These are phyloP conservation scores for Syndactyla subalaris DNA, from an alignment of 2,797 vertebrate genomes.

Conservation along the genomic window DNA sequence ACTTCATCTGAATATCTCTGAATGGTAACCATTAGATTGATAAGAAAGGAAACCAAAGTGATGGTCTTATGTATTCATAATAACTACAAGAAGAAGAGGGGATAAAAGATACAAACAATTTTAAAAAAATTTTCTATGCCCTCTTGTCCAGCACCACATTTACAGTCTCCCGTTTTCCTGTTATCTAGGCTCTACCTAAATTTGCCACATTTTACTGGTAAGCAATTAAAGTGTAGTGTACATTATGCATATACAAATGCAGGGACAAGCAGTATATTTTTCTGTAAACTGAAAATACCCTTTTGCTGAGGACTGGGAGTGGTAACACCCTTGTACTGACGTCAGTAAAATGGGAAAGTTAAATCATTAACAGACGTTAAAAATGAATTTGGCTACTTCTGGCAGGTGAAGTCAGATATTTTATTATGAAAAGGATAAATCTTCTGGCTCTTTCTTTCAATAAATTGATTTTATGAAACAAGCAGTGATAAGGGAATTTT, in stretches of 20 bases:
- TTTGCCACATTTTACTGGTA: not conserved
- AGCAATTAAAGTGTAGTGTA: not conserved
- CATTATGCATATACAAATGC: not conserved
- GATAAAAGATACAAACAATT: not conserved
- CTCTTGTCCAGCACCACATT: not conserved
- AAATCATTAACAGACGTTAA: slow-evolving; percentile 66
- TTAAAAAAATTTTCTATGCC: not conserved
- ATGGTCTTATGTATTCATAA: not conserved
- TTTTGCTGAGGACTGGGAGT: slow-evolving; percentile 14
- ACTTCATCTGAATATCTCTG: not conserved
- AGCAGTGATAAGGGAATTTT: slow-evolving; percentile 55
- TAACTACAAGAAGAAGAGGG: not conserved
- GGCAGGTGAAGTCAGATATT: slow-evolving; percentile 61
- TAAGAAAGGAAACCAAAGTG: not conserved
- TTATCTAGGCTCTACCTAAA: not conserved
- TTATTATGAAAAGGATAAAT: slow-evolving; percentile 51
- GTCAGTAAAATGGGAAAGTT: slow-evolving; percentile 55
- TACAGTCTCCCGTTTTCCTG: not conserved
- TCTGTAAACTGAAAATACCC: slow-evolving; percentile 7
- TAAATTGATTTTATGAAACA: slow-evolving; percentile 44
- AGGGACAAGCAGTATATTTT: not conserved
- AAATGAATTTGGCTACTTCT: slow-evolving; percentile 46
- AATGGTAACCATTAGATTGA: not conserved
- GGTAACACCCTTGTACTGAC: slow-evolving; percentile 44
- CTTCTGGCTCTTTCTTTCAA: slow-evolving; percentile 49